Percentiles rank a stretch among this genome's conserved stretches.
These are phyloP conservation scores for Periplaneta americana DNA, from an alignment of 1,140 invertebrate genomes.

Conservation along the genomic window DNA sequence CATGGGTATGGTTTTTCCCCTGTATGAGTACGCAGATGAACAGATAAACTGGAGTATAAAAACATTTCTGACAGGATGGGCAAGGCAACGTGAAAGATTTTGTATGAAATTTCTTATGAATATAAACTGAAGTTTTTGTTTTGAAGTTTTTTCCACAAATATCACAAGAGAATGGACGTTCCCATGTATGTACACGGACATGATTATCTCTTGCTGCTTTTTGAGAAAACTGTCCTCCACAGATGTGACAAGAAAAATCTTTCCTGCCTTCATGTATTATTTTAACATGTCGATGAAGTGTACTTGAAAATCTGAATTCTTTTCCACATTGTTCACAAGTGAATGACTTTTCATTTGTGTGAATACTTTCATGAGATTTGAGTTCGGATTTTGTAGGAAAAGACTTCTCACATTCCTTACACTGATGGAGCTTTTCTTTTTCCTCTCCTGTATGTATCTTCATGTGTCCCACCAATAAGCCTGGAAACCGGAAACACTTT, in stretches of 20 bases:
- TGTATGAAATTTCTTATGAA: background rate
- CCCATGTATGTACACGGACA: background rate
- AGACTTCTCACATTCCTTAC: background rate
- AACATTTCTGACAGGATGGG: background rate
- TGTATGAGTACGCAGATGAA: constrained; percentile 37
- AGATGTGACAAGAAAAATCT: background rate
- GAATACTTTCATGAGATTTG: background rate
- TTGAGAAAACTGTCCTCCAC: background rate
- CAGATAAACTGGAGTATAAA: constrained; percentile 29
- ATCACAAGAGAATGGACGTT: background rate
- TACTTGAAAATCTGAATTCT: background rate
- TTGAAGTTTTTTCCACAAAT: background rate
- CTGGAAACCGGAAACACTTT: background rate
- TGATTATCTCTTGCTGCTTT: background rate
- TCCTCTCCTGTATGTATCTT: background rate
- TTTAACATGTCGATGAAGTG: background rate
- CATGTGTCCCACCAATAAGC: background rate
- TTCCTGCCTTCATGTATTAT: background rate
- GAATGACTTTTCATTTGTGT: background rate
- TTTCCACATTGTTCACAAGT: background rate
- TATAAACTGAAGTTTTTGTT: background rate
- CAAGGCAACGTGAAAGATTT: background rate
- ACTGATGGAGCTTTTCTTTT: background rate
- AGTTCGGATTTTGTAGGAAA: background rate
- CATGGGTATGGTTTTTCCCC: constrained; percentile 44